A percentile compares a stretch with the other conserved stretches of the same genome.
Evolutionary conservation across 2,888 invertebrate genomes (phyloP).

Genomic region (Cybosia mesomella): DNA sequence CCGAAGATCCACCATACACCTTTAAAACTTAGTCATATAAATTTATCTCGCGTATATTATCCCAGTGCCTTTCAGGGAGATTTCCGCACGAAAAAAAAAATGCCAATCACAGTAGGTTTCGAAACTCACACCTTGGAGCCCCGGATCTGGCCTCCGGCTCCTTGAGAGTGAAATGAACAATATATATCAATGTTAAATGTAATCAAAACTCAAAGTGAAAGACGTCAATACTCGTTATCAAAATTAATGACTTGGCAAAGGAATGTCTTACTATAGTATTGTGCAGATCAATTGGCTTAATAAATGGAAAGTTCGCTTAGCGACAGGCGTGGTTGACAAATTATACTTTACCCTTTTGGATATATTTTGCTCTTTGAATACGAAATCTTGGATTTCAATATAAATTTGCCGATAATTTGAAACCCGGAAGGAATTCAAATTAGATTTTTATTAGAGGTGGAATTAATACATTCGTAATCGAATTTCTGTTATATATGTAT

Average conservation of each 20-base stretch:
- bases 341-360: slow-evolving; percentile 4
- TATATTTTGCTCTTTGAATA: not conserved
- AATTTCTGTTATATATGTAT: no score
- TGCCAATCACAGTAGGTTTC: no score
- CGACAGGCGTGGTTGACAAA: slow-evolving; percentile 9
- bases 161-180: not conserved
- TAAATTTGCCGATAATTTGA: not conserved
- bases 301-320: slow-evolving; percentile 19
- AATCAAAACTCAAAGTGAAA: not conserved
- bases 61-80: no score
- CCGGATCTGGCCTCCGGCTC: no score
- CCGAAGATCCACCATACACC: no score
- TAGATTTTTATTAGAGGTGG: not conserved
- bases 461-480: no score
- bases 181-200: not conserved
- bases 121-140: no score
- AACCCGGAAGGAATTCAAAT: not conserved
- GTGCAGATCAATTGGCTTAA: slow-evolving; percentile 20
- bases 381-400: not conserved
- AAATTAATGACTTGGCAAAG: slow-evolving; percentile 9
- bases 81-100: no score
- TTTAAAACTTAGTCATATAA: no score
- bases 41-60: no score
- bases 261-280: slow-evolving; percentile 10
- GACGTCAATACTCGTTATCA: slow-evolving; percentile 7